Base-by-base conservation (phyloP, 2,888 invertebrate species). In the Sphaeridia pumilis region DNA sequence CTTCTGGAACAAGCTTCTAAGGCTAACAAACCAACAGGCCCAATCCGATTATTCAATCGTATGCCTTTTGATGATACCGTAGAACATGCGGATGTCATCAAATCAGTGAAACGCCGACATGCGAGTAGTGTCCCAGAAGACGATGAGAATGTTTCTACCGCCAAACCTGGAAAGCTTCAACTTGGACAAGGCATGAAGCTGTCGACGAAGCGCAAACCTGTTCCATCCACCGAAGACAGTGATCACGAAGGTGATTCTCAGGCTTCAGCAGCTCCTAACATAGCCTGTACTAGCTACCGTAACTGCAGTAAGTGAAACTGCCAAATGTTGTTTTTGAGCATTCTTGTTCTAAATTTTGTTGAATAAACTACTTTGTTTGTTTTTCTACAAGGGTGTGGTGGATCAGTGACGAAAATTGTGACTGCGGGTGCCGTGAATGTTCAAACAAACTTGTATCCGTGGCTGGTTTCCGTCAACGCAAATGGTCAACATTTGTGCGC, bases 301-400 rank as follows among this genome's bases (percentile, higher is more conserved):
- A 38, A 38, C 20, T 38, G 38, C 17, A 17, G 38, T 38, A 38
- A 38, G 38, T 38, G 38, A 14, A 17, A 17, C 12, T 38, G 5
- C 7, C 10, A 38, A 17, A 17, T 17, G 12, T 38, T 7, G 17
- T 38, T 7, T 17, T 38, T 5, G 5, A 38, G 31, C 31, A 10
- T 31, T 14, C 14, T 10, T 10, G 31, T 31, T 31, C 31, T 31
- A 31, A 7, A 10, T 14, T 31, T 31, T 14, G 10, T 14, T 10
- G 7, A 10, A 10, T 10, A 31, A 31, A 10, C 31, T 31, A 7
- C 10, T 10, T 7, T 31, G 7, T 31, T 31, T 20, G 20, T 17
- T 38, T 38, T 38, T 20, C 17, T 38, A 17, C 21, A 4, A 52
- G 52, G 52, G 3, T 52, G 52, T 24, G 52, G 52, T 12, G 46